phyloP scores from a whole-genome alignment of 2,888 invertebrate species.

The Lysandra coridon region DNA sequence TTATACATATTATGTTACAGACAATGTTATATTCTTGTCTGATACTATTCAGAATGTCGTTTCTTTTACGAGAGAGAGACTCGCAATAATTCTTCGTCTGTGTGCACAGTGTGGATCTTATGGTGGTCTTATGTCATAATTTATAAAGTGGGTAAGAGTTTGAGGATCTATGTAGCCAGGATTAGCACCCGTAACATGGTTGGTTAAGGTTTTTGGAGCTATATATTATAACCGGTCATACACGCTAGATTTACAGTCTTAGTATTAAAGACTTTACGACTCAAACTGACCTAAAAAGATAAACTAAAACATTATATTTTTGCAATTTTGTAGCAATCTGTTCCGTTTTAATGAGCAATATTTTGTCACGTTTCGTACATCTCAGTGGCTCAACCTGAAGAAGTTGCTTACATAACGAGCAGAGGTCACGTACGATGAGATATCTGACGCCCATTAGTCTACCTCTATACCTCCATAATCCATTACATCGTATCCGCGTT shows the following conservation, averaged over 20 bases:
- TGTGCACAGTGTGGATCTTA: too few species aligned
- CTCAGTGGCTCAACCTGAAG: not conserved
- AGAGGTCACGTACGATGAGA: conserved; percentile 16
- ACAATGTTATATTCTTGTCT: too few species aligned
- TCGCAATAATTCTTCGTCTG: too few species aligned
- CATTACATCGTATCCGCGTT: not conserved
- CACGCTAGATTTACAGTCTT: not conserved
- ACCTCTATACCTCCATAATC: not conserved
- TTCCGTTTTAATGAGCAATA: not conserved
- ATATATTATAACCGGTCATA: not conserved
- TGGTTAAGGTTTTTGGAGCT: too few species aligned
- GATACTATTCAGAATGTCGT: too few species aligned
- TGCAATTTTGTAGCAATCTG: conserved; percentile 17
- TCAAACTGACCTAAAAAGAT: not conserved
- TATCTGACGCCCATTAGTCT: conserved; percentile 9
- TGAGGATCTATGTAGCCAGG: not conserved
- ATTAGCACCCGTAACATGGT: too few species aligned
- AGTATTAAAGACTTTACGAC: not conserved
- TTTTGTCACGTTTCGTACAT: conserved; percentile 13
- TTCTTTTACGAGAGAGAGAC: too few species aligned
- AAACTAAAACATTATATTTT: not conserved
- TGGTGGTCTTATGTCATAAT: too few species aligned
- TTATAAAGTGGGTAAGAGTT: too few species aligned
- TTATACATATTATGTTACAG: too few species aligned
- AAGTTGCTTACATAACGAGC: conserved; percentile 3